Evolutionary conservation across 2,797 vertebrate species (phyloP), one percentile per base, ranked within the genome.

Genomic region (Varecia variegata): DNA sequence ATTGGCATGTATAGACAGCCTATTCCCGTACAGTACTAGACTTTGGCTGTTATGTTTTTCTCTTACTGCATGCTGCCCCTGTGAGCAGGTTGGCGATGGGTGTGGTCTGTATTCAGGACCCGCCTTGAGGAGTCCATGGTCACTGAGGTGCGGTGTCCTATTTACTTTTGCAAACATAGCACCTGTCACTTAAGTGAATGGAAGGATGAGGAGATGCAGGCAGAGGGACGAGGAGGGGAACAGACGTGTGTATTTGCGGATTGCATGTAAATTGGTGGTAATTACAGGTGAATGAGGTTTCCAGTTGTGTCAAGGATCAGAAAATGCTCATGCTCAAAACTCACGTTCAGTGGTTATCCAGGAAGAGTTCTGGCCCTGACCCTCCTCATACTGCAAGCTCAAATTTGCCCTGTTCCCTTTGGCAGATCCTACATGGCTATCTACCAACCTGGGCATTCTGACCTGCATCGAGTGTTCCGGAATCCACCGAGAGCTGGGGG

Each of bases 381-480:
- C 50, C 18, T 40, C 45, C 25, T 7, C 40, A 35, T 8, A 11
- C 25, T 52, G 14, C 50, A 25, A 38, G 32, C 52, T 93, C 73
- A 50, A 14, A 58, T 47, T 52, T 2, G 35, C 54, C 76, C 15
- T 47, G 5, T 98, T 98, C 38, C 83, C 97, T 62, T 94, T 76
- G 52, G 35, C 98, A 99, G 99, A 99, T 95, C 99, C 99, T 11
- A 99, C 99, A 0, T 99, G 99, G 99, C 99, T 99, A 62, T 99
- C 99, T 95, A 99, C 99, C 98, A 99, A 99, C 98, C 98, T 99
- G 97, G 99, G 99, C 97, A 99, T 99, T 98, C 98, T 99, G 97
- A 99, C 99, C 65, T 99, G 99, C 87, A 99, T 99, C 40, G 99
- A 99, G 96, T 99, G 99, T 97, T 99, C 99, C 1, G 99, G 99